A percentile compares a stretch with the other conserved stretches of the same genome.
phyloP scores from a whole-genome alignment of 1,140 invertebrate species.

The Heliconius hermathena region DNA sequence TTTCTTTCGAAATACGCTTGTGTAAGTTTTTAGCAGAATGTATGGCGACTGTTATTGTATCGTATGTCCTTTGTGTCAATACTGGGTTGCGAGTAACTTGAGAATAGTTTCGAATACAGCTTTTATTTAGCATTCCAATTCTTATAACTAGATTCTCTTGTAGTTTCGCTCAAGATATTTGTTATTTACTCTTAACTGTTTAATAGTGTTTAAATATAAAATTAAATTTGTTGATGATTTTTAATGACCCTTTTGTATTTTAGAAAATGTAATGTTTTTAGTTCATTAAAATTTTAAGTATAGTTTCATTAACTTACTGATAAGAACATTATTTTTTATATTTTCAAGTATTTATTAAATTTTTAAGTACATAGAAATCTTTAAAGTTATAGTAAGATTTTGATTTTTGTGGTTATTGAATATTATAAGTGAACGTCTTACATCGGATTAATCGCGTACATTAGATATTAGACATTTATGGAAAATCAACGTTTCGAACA shows the following conservation, averaged over 20 bases:
- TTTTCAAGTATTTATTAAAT: no score
- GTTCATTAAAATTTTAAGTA: no score
- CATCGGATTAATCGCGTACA: not conserved
- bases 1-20: slow-evolving; percentile 22
- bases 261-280: not conserved
- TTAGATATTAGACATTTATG: no score
- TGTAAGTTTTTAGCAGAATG: slow-evolving; percentile 11
- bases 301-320: no score
- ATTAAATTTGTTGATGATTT: not conserved
- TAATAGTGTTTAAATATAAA: not conserved
- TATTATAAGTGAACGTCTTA: not conserved
- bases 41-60: slow-evolving; percentile 9
- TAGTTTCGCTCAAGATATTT: not conserved
- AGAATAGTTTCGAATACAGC: slow-evolving; percentile 8
- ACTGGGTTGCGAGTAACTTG: slow-evolving; percentile 10
- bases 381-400: no score
- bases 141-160: slow-evolving; percentile 6
- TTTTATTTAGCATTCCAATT: slow-evolving; percentile 11
- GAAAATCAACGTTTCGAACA: no score
- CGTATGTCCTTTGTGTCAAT: slow-evolving; percentile 5
- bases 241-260: not conserved
- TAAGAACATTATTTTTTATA: no score
- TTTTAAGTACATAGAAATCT: no score
- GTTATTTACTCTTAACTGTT: not conserved
- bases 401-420: no score